Conservation (phyloP, 1,140 invertebrate genomes). For the Drosophila parabipectinata region DNA sequence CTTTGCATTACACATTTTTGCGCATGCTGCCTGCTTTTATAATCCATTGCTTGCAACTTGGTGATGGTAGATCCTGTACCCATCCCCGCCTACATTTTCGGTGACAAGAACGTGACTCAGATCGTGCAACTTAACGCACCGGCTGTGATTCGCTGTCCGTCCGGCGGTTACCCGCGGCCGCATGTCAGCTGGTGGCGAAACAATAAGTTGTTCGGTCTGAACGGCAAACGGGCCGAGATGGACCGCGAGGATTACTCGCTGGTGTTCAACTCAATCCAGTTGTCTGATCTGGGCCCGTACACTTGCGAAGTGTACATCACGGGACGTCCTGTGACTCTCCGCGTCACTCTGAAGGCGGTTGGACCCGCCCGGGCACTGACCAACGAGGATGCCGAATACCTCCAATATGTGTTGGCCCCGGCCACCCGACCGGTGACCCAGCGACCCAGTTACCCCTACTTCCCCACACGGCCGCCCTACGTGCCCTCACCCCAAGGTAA, state of each 20-base stretch:
- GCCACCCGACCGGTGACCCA: slow-evolving; percentile 76
- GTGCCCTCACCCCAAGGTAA: slow-evolving; percentile 65
- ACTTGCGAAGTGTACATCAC: slow-evolving; percentile 95
- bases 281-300: slow-evolving; percentile 91
- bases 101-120: slow-evolving; percentile 86
- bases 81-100: slow-evolving; percentile 85
- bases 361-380: slow-evolving; percentile 86
- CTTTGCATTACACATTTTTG: slow-evolving; percentile 33
- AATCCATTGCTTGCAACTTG: slow-evolving; percentile 45
- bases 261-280: slow-evolving; percentile 88
- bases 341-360: slow-evolving; percentile 88
- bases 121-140: slow-evolving; percentile 89
- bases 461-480: slow-evolving; percentile 73
- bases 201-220: slow-evolving; percentile 89
- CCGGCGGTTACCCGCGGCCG: slow-evolving; percentile 92
- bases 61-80: slow-evolving; percentile 85
- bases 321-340: slow-evolving; percentile 89
- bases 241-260: slow-evolving; percentile 90
- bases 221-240: slow-evolving; percentile 90
- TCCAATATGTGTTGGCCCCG: slow-evolving; percentile 86
- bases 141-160: slow-evolving; percentile 90
- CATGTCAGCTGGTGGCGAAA: slow-evolving; percentile 94
- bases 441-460: slow-evolving; percentile 84
- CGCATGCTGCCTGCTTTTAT: slow-evolving; percentile 49
- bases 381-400: slow-evolving; percentile 85